Evolutionary conservation across 2,888 invertebrate genomes (phyloP).

Genomic region (Lordiphosa fenestrarum): DNA sequence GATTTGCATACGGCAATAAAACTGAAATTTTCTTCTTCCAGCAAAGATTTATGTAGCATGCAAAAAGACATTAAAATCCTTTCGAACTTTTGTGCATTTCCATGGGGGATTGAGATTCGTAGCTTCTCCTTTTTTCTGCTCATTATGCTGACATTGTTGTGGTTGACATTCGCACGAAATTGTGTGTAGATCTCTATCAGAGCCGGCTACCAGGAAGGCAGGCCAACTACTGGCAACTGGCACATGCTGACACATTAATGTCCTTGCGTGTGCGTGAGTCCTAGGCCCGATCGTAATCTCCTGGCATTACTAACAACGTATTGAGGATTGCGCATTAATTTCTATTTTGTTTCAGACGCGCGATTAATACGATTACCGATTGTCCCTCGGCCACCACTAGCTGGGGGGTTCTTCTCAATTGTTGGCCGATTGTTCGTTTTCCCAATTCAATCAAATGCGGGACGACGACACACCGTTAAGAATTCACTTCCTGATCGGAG

Average conservation of each 20-base stretch:
- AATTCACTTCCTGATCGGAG: constrained; percentile 53
- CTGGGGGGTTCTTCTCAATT: constrained; percentile 12
- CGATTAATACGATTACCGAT: constrained; percentile 56
- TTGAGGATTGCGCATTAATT: constrained; percentile 67
- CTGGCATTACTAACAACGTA: constrained; percentile 69
- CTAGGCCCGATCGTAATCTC: constrained; percentile 62
- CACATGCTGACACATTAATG: constrained; percentile 75
- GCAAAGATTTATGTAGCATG: constrained; percentile 64
- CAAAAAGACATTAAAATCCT: constrained; percentile 32
- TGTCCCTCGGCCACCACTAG: neutral
- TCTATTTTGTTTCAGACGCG: constrained; percentile 36
- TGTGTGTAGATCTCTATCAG: constrained; percentile 53
- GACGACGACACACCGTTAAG: constrained; percentile 28
- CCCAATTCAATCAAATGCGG: constrained; percentile 23
- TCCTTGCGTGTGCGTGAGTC: constrained; percentile 62
- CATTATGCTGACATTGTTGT: constrained; percentile 69
- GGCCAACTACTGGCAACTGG: constrained; percentile 40
- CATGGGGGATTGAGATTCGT: constrained; percentile 20
- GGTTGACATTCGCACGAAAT: constrained; percentile 62
- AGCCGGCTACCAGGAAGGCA: constrained; percentile 55
- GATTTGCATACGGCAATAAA: constrained; percentile 72
- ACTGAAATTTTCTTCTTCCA: constrained; percentile 44
- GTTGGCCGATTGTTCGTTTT: constrained; percentile 1
- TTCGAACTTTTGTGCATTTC: neutral
- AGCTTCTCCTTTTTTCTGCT: constrained; percentile 33